Conservation (phyloP, 2,888 invertebrate species). For the Cantharis flavilabris region DNA sequence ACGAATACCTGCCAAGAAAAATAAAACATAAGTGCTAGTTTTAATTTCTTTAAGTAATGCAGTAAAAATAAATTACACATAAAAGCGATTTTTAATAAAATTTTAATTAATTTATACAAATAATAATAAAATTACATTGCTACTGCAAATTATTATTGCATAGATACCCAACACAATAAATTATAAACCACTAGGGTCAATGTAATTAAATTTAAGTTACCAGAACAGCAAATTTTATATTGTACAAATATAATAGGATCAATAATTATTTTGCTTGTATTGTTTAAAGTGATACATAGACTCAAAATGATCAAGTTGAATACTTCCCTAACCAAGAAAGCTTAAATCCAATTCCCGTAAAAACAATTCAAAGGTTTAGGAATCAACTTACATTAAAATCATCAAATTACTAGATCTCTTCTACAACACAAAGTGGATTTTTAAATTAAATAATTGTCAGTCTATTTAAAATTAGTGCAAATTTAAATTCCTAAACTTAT, state of each 20-base stretch:
- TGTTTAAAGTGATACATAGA: neutral
- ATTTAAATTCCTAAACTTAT: too few species aligned
- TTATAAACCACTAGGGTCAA: neutral
- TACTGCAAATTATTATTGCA: too few species aligned
- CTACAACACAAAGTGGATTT: too few species aligned
- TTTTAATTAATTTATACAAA: neutral
- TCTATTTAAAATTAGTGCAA: too few species aligned
- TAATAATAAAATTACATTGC: neutral
- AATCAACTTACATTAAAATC: too few species aligned
- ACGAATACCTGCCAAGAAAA: neutral
- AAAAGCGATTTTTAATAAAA: neutral
- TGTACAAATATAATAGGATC: neutral
- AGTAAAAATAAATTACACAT: neutral
- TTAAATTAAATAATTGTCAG: too few species aligned
- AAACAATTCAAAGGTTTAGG: too few species aligned
- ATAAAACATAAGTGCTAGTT: neutral
- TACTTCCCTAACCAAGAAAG: too few species aligned
- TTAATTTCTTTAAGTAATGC: neutral
- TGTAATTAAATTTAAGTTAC: neutral
- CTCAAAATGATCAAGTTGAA: too few species aligned
- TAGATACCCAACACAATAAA: neutral
- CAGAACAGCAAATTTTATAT: neutral
- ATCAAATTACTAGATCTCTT: too few species aligned
- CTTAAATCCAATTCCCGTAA: too few species aligned
- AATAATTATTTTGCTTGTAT: neutral